Evolutionary conservation across 2,113 vertebrate species (phyloP).

Genomic region (Spilogale gracilis): DNA sequence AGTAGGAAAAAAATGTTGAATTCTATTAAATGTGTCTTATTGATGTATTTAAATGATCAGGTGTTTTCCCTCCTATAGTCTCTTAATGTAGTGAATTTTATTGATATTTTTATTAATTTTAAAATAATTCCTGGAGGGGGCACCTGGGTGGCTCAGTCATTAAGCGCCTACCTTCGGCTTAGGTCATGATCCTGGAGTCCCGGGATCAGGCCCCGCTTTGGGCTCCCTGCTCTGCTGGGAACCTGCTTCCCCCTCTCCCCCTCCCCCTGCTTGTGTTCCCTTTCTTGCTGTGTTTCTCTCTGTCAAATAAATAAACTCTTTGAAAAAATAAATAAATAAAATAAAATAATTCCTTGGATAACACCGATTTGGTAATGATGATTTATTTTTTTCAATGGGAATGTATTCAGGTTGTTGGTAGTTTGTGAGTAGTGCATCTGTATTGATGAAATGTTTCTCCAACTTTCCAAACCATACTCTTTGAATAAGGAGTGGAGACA

Average conservation of each 20-base stretch:
- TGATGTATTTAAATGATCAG: not conserved
- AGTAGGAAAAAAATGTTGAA: conserved; percentile 34
- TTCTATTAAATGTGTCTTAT: not conserved
- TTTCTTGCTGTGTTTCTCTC: no score
- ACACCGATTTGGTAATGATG: not conserved
- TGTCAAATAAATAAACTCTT: not conserved
- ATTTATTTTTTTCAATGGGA: not conserved
- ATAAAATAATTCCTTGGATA: conserved; percentile 1
- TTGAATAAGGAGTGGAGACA: not conserved
- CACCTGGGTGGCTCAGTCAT: no score
- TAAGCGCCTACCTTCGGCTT: no score
- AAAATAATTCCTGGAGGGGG: not conserved
- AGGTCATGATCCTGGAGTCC: no score
- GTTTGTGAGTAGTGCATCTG: not conserved
- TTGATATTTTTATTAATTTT: conserved; percentile 21
- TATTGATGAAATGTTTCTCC: not conserved
- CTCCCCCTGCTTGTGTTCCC: no score
- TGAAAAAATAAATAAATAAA: no score
- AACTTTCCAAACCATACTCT: not conserved
- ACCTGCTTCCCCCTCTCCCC: no score
- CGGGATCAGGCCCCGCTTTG: no score
- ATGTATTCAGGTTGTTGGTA: not conserved
- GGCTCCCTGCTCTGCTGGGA: no score
- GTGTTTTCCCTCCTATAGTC: not conserved
- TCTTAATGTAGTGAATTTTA: conserved; percentile 12